A percentile compares a stretch with the other conserved stretches of the same genome.
These are phyloP conservation scores for Xestia xanthographa DNA, from an alignment of 2,888 invertebrate genomes.

Conservation along the genomic window DNA sequence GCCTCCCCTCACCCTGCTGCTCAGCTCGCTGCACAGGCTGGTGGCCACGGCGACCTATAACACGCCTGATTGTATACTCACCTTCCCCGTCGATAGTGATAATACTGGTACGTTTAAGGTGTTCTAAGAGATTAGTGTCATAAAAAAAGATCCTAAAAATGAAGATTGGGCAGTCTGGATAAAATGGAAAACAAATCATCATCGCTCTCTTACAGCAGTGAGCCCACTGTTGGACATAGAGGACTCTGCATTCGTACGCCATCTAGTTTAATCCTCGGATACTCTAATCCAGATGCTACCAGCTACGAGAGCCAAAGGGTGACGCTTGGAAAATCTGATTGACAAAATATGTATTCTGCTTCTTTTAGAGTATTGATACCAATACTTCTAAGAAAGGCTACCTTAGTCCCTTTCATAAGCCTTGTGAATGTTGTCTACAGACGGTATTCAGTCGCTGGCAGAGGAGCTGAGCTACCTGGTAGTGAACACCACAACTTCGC, in stretches of 20 bases:
- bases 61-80: slow-evolving; percentile 90
- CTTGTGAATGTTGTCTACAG: slow-evolving; percentile 46
- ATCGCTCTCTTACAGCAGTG: neutral
- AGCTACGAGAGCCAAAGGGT: neutral
- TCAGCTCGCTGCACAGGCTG: slow-evolving; percentile 85
- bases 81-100: slow-evolving; percentile 85
- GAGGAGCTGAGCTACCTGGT: slow-evolving; percentile 71
- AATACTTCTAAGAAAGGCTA: neutral
- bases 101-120: slow-evolving; percentile 58
- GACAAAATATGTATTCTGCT: neutral
- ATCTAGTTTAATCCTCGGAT: neutral
- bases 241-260: fast-evolving
- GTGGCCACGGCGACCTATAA: slow-evolving; percentile 79
- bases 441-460: slow-evolving; percentile 64
- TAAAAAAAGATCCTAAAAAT: no score
- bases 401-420: neutral
- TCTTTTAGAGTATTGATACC: neutral
- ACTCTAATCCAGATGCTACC: neutral
- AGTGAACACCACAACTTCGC: slow-evolving; percentile 71
- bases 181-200: no score
- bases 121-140: neutral
- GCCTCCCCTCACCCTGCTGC: slow-evolving; percentile 88
- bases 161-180: neutral
- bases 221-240: neutral
- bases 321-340: neutral